Conservation (phyloP, 2,888 invertebrate genomes). For the Yponomeuta plumbellus region DNA sequence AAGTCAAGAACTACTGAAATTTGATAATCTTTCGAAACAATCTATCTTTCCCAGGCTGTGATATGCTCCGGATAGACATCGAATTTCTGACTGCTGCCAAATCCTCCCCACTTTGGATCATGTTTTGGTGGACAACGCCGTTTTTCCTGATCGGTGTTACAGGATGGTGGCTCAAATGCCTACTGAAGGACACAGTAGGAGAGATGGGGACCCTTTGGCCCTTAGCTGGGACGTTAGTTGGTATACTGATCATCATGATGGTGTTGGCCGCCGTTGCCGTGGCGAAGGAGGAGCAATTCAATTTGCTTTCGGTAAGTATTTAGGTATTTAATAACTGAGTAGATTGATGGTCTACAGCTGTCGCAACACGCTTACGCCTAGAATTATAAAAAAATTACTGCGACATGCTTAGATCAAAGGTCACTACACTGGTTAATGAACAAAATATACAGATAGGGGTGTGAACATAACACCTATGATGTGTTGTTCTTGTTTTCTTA, state of each 20-base stretch:
- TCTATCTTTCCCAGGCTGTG: constrained; percentile 46
- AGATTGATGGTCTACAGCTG: neutral
- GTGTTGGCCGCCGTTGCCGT: constrained; percentile 59
- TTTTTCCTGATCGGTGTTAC: constrained; percentile 49
- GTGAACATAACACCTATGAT: no score
- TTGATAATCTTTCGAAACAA: neutral
- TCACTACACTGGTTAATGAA: no score
- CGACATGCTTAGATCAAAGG: neutral
- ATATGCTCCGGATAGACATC: constrained; percentile 55
- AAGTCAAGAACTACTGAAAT: no score
- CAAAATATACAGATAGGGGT: no score
- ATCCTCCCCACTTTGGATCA: constrained; percentile 54
- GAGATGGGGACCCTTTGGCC: constrained; percentile 52
- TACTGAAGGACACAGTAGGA: constrained; percentile 43
- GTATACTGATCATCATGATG: constrained; percentile 52
- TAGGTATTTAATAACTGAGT: neutral
- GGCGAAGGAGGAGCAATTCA: constrained; percentile 66
- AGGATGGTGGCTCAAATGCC: constrained; percentile 62
- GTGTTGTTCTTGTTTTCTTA: no score
- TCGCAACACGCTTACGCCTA: neutral
- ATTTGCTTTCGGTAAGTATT: constrained; percentile 54
- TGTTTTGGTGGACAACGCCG: constrained; percentile 57
- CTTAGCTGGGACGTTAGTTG: constrained; percentile 46
- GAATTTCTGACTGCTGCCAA: constrained; percentile 61
- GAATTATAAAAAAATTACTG: neutral